Evolutionary conservation across 2,888 invertebrate species (phyloP).

Genomic region (Tinea semifulvella): DNA sequence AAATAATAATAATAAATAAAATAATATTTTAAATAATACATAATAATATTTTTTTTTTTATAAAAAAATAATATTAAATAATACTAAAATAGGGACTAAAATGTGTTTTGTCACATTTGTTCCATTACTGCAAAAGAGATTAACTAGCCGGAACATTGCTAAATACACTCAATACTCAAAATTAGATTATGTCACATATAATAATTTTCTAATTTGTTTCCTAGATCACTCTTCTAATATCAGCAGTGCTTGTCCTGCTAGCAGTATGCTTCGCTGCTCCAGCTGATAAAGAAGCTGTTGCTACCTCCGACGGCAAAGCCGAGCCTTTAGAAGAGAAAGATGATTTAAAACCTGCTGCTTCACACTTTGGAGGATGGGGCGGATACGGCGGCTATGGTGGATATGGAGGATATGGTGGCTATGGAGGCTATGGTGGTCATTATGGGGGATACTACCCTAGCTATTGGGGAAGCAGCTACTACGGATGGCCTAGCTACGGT

Average conservation of each 20-base stretch:
- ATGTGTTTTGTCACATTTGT: no score
- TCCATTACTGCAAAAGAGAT: no score
- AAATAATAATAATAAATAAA: no score
- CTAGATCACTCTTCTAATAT: constrained; percentile 36
- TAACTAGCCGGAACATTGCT: no score
- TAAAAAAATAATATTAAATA: no score
- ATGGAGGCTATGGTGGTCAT: constrained; percentile 24
- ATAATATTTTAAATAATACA: no score
- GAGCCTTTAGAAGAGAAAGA: constrained; percentile 39
- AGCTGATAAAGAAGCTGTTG: constrained; percentile 26
- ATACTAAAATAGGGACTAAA: no score
- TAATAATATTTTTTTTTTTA: no score
- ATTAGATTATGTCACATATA: no score
- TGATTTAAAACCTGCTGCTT: constrained; percentile 50
- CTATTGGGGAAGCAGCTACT: constrained; percentile 15
- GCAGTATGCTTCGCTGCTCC: constrained; percentile 38
- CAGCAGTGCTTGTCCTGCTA: constrained; percentile 32
- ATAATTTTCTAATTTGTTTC: no score
- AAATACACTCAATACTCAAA: no score
- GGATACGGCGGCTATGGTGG: constrained; percentile 28
- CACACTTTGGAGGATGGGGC: constrained; percentile 35
- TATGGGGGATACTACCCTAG: constrained; percentile 22
- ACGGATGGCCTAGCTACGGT: constrained; percentile 18
- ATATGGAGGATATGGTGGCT: constrained; percentile 21
- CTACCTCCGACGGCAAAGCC: constrained; percentile 24